A percentile compares a stretch with the other conserved stretches of the same genome.
Evolutionary conservation across 1,140 invertebrate species (phyloP).

Genomic region (Paracyclopina nana): DNA sequence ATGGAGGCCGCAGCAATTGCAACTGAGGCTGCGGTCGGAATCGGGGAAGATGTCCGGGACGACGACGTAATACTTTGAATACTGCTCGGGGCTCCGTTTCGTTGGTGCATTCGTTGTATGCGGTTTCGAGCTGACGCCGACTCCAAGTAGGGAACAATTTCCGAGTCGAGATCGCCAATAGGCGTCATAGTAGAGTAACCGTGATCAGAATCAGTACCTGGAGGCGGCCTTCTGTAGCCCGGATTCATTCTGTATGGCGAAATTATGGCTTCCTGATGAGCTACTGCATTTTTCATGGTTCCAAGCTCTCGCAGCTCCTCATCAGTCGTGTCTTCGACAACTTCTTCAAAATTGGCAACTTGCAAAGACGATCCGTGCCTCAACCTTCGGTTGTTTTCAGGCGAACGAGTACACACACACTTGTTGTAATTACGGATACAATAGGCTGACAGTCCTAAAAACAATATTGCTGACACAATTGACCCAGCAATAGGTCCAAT

Average conservation of each 20-base stretch:
- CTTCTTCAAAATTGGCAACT: background rate
- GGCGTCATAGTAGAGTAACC: conserved; percentile 89
- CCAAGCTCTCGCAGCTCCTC: background rate
- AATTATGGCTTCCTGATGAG: conserved; percentile 34
- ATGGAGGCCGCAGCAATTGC: too few species aligned
- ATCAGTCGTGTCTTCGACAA: background rate
- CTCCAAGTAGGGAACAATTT: conserved; percentile 26
- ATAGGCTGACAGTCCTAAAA: conserved; percentile 38
- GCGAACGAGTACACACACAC: too few species aligned
- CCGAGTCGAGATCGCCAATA: conserved; percentile 57
- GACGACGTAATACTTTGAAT: conserved; percentile 12
- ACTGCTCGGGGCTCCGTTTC: background rate
- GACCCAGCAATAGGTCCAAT: conserved; percentile 42
- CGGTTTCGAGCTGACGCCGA: background rate
- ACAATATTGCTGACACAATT: conserved; percentile 37
- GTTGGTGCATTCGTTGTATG: background rate
- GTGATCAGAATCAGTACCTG: conserved; percentile 65
- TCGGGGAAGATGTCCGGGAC: conserved; percentile 22
- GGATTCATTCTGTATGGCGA: conserved; percentile 71
- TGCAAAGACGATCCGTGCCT: background rate
- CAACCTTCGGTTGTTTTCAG: background rate
- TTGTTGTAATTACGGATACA: conserved; percentile 31
- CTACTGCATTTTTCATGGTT: background rate
- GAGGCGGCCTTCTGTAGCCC: conserved; percentile 48
- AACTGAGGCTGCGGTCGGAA: conserved; percentile 22